Evolutionary conservation across 2,113 vertebrate species (phyloP).

Genomic region (Puntigrus tetrazona): DNA sequence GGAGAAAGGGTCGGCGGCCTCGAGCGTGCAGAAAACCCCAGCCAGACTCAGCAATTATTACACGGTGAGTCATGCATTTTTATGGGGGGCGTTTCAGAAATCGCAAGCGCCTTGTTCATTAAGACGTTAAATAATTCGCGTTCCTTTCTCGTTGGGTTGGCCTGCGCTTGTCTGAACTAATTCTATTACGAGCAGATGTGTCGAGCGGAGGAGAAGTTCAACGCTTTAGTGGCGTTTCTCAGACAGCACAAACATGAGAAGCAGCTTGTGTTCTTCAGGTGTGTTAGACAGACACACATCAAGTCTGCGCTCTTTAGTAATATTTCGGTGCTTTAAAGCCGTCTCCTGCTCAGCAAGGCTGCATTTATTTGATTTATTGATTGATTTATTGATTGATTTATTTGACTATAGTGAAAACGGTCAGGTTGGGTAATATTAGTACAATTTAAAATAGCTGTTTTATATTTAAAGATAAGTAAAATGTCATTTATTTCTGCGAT

Average conservation of each 20-base stretch:
- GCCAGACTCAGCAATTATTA: constrained; percentile 89
- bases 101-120: neutral
- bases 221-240: constrained; percentile 91
- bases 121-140: neutral
- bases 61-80: constrained; percentile 73
- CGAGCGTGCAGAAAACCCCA: constrained; percentile 85
- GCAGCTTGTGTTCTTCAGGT: constrained; percentile 96
- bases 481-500: neutral
- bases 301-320: neutral
- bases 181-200: constrained; percentile 77
- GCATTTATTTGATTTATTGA: neutral
- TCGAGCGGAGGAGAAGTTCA: constrained; percentile 91
- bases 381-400: too few species aligned
- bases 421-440: neutral
- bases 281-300: neutral
- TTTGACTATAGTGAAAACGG: neutral
- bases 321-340: neutral
- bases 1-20: constrained; percentile 87
- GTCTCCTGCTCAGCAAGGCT: neutral
- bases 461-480: too few species aligned
- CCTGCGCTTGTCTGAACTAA: neutral
- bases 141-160: neutral
- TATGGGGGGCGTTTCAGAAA: neutral
- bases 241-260: constrained; percentile 88
- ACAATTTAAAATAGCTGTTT: too few species aligned